Percentiles rank a stretch among this genome's conserved stretches.
These are phyloP conservation scores for Pseudomyrmex sp. DNA, from an alignment of 1,140 invertebrate species.

Conservation along the genomic window DNA sequence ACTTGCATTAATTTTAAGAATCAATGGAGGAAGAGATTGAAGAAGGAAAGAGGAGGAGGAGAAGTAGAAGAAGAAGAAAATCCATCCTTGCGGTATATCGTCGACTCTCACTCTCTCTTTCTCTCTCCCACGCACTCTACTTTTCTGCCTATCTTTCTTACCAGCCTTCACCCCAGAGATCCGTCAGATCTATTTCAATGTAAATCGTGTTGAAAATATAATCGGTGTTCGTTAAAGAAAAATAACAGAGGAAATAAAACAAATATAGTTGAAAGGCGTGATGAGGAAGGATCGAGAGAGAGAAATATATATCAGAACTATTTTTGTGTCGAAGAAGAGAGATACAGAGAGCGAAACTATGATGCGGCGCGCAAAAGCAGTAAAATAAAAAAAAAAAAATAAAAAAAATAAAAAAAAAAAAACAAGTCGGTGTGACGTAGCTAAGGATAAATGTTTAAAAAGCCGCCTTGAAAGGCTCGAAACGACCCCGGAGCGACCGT, in stretches of 20 bases:
- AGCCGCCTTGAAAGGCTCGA: slow-evolving; percentile 58
- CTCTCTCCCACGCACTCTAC: slow-evolving; percentile 27
- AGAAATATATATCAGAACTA: slow-evolving; percentile 72
- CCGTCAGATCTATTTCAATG: slow-evolving; percentile 66
- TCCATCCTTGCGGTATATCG: slow-evolving; percentile 56
- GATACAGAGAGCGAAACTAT: slow-evolving; percentile 4
- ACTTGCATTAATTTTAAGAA: slow-evolving; percentile 43
- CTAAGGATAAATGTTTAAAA: slow-evolving; percentile 73
- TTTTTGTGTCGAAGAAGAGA: slow-evolving; percentile 73
- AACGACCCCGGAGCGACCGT: slow-evolving; percentile 58
- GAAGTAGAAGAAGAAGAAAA: slow-evolving; percentile 27
- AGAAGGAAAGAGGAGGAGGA: neutral
- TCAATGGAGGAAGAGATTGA: slow-evolving; percentile 25
- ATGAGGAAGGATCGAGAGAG: slow-evolving; percentile 15
- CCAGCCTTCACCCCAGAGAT: slow-evolving; percentile 41
- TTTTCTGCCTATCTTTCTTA: slow-evolving; percentile 53
- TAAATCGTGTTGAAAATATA: slow-evolving; percentile 73
- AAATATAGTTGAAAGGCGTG: slow-evolving; percentile 1
- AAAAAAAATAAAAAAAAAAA: no score
- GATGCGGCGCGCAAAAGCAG: slow-evolving; percentile 43
- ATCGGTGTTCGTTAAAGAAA: slow-evolving; percentile 69
- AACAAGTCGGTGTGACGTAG: slow-evolving; percentile 71
- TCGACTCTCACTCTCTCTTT: slow-evolving; percentile 56
- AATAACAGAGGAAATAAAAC: slow-evolving; percentile 39
- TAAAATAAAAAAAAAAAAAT: neutral